Evolutionary conservation across 2,113 vertebrate species (phyloP).

Genomic region (Channa maculata): DNA sequence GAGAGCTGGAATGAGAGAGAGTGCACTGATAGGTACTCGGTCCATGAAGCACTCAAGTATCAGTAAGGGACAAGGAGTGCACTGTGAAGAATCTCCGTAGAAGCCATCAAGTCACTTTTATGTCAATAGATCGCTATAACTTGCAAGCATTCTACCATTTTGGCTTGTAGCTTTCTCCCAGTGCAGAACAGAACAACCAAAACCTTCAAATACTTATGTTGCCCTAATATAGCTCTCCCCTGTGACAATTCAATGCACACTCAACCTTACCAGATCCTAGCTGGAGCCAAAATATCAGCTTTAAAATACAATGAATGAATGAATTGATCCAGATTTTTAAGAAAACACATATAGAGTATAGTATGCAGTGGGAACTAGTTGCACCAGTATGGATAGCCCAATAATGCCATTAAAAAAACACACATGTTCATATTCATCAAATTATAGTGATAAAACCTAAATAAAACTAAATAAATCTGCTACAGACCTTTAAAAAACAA

Average conservation of each 20-base stretch:
- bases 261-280: constrained; percentile 13
- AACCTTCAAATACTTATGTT: constrained; percentile 14
- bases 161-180: constrained; percentile 12
- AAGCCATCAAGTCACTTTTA: constrained; percentile 70
- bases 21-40: constrained; percentile 62
- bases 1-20: constrained; percentile 14
- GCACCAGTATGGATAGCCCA: background rate
- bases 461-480: background rate
- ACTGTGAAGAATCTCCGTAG: constrained; percentile 56
- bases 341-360: constrained; percentile 4
- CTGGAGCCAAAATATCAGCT: background rate
- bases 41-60: constrained; percentile 66
- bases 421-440: constrained; percentile 1
- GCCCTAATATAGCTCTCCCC: constrained; percentile 22
- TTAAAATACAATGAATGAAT: constrained; percentile 4
- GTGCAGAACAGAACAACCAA: constrained; percentile 18
- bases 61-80: constrained; percentile 51
- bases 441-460: background rate
- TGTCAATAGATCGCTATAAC: constrained; percentile 48
- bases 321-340: background rate
- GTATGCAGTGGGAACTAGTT: background rate
- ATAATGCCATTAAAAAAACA: background rate
- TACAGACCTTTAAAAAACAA: constrained; percentile 18
- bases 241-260: constrained; percentile 22
- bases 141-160: constrained; percentile 43